Conservation (phyloP, 37 sponge, comb jelly and placozoan species). For the Beroe ovata region DNA sequence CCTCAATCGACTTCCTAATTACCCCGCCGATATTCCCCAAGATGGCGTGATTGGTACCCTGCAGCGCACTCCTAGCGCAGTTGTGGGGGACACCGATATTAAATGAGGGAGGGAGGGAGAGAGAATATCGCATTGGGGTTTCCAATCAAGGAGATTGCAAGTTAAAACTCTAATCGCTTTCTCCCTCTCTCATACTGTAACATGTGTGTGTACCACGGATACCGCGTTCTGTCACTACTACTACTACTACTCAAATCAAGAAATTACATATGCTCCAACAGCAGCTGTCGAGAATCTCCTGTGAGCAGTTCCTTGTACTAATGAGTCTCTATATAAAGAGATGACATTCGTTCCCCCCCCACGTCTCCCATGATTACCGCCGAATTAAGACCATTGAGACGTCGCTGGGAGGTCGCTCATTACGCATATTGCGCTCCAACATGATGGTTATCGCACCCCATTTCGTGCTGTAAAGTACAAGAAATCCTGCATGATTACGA, state of each 20-base stretch:
- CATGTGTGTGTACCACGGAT: not conserved
- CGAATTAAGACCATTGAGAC: not conserved
- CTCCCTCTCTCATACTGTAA: not conserved
- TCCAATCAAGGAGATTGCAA: not conserved
- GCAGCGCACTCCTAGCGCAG: not conserved
- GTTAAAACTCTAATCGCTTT: not conserved
- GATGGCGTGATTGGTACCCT: not conserved
- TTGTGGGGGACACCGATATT: not conserved
- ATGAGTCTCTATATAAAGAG: not conserved
- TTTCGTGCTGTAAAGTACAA: too few species aligned
- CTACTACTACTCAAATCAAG: not conserved
- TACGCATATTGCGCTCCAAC: too few species aligned
- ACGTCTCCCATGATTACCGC: not conserved
- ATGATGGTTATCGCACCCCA: too few species aligned
- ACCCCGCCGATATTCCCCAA: not conserved
- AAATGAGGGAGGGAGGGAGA: not conserved
- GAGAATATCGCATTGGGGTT: not conserved
- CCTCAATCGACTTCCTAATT: too few species aligned
- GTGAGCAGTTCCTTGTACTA: too few species aligned
- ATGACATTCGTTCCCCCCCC: not conserved
- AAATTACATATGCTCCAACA: not conserved
- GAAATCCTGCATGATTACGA: too few species aligned
- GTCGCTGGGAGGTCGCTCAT: too few species aligned
- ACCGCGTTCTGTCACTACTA: not conserved
- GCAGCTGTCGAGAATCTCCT: too few species aligned